Evolutionary conservation across 2,888 invertebrate genomes (phyloP).

Genomic region (Drosophila koepferae): DNA sequence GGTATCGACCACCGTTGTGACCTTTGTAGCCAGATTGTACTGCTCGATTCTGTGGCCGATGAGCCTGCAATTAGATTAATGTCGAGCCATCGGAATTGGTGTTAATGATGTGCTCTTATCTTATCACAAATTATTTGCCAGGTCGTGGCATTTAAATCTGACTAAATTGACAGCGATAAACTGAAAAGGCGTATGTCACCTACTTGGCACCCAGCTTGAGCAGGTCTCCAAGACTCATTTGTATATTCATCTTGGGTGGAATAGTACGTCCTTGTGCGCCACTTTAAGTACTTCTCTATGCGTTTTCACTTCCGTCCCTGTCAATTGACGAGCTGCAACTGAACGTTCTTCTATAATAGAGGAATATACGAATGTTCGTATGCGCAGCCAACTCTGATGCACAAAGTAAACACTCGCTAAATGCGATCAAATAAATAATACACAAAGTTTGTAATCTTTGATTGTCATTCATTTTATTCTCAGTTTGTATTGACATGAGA

Average conservation of each 20-base stretch:
- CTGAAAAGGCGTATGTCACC: conserved; percentile 30
- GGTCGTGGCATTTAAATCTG: neutral
- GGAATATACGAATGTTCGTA: conserved; percentile 18
- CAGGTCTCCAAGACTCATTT: conserved; percentile 53
- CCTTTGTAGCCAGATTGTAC: conserved; percentile 70
- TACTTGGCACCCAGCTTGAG: conserved; percentile 62
- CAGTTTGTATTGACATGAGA: neutral
- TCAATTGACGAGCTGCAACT: conserved; percentile 64
- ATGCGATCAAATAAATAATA: neutral
- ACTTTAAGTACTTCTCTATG: neutral
- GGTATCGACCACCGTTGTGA: conserved; percentile 69
- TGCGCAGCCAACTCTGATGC: conserved; percentile 9
- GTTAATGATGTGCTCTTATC: conserved; percentile 40
- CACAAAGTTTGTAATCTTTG: neutral
- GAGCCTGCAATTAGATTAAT: conserved; percentile 52
- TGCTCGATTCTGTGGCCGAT: conserved; percentile 77
- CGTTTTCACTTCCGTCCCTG: conserved; percentile 53
- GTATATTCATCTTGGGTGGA: conserved; percentile 52
- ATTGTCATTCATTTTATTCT: neutral
- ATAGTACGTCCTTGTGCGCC: conserved; percentile 5
- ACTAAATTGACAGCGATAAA: conserved; percentile 4
- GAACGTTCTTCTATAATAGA: conserved; percentile 32
- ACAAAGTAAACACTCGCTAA: conserved; percentile 26
- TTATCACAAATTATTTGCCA: conserved; percentile 26
- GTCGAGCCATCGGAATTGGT: neutral